A percentile compares a stretch with the other conserved stretches of the same genome.
Conservation (phyloP, 2,888 invertebrate genomes). For the Octodonta nipae region DNA sequence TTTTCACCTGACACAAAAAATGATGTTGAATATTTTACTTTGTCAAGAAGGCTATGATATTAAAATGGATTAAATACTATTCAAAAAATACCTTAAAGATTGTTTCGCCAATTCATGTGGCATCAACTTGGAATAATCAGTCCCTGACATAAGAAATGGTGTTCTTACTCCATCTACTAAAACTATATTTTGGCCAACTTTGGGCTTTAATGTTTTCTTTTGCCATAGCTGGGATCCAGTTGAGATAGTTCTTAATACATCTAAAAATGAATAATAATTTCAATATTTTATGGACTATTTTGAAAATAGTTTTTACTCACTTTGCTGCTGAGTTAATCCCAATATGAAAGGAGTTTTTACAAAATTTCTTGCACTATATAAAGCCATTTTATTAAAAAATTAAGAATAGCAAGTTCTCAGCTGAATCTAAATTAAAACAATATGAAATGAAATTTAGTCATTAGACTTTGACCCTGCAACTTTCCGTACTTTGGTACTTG, state of each 20-base stretch:
- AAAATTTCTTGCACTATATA: constrained; percentile 2
- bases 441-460: no score
- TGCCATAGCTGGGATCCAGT: constrained; percentile 38
- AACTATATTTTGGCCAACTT: constrained; percentile 73
- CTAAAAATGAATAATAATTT: constrained; percentile 23
- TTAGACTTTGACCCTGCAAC: no score
- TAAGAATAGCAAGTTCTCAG: no score
- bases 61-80: background rate
- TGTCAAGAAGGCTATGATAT: no score
- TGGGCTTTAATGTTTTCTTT: constrained; percentile 46
- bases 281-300: background rate
- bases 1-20: no score
- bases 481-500: no score
- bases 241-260: constrained; percentile 40
- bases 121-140: constrained; percentile 85
- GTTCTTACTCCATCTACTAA: constrained; percentile 94
- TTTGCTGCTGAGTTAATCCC: background rate
- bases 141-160: constrained; percentile 87
- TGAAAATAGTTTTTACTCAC: background rate
- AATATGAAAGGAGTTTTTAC: constrained; percentile 1
- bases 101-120: constrained; percentile 90
- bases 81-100: constrained; percentile 59
- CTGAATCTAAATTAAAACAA: no score
- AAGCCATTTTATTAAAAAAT: background rate
- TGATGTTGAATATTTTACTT: no score